Base-by-base conservation (phyloP, 2,888 invertebrate genomes). In the Drosophila seclusa region DNA sequence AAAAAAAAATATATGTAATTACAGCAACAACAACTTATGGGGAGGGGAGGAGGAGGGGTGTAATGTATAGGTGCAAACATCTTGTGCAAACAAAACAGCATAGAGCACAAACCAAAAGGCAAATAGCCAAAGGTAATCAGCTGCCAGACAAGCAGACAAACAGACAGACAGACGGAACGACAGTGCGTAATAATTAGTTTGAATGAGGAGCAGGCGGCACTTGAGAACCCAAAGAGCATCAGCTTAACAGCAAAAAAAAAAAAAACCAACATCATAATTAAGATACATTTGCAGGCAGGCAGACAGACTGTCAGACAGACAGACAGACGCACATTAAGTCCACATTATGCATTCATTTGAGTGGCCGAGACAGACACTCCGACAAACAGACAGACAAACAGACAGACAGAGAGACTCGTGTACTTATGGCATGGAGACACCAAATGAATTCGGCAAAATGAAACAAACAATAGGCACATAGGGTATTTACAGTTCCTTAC, bases 301-400 rank as follows among this genome's bases (percentile, higher is more conserved):
- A 62, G 55, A 53, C 13, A 24, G 53, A 8, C 32, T 16, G 32
- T 21, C 64, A 57, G 27, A 54, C 68, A 38, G 70, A 50, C 61
- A 45, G 63, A 50, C 64, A 49, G 53, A 60, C 59, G 54, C 40
- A 69, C 78, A 87, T 87, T 87, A 84, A 78, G 79, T 68, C 54
- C 61, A 71, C 74, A 87, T 85, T 86, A 86, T 87, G 83, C 83
- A 79, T 81, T 73, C 86, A 81, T 82, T 82, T 82, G 75, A 70
- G 70, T 57, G 70, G 54, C 54, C 32, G 68, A 67, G 59, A 65
- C 49, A 54, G 54, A 63, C 58, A 62, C 31, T 52, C 59, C 36
- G 54, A 49, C 55, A 49, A 61, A 71, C 59, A 40, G 38, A 24
- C 52, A 52, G 13, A 65, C 40, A 52, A 10, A 65, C 40, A n/a